Evolutionary conservation across 2,888 invertebrate genomes (phyloP), one percentile per base, ranked within the genome.

Genomic region (Nipponacmea schrenckii): DNA sequence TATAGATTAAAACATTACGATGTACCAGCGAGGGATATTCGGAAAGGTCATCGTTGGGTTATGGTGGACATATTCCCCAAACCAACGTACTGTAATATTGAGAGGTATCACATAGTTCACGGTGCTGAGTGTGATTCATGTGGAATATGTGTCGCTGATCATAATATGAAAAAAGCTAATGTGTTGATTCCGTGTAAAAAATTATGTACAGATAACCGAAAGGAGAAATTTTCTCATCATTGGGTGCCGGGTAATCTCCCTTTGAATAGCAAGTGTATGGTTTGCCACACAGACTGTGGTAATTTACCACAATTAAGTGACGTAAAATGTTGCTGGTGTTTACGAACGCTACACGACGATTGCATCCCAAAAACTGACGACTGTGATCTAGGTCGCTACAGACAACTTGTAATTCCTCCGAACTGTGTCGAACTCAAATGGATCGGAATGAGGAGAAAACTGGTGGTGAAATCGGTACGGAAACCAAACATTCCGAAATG

Each of bases 51-150:
- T 71, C 79, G 81, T 17, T 86, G 85, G 82, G 78, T 77, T 48
- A 84, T 84, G 85, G 78, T 83, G 64, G 87, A 87, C 62, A 74
- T 85, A 62, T 88, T 89, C 74, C 79, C 81, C 7, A 86, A 93
- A 91, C 90, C 92, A 45, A 92, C 92, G 85, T 93, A 92, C 82
- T 97, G 97, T 88, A 94, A 93, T 82, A 92, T 95, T 79, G 96
- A 96, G 86, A 93, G 94, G 84, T 92, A 93, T 75, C 90, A 95
- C 67, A 91, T 93, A 7, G 85, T 88, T 27, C 92, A 94, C 74
- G 96, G 96, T 0, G 91, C 94, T 10, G 94, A 93, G 84, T 97
- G 97, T 90, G 96, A 96, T 90, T 94, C 94, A 77, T 97, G 97
- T 90, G 95, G 94, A 0, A 92, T 95, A 12, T 95, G 95, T 89